Base-by-base conservation (phyloP, 2,888 invertebrate genomes). In the Volucella inflata region DNA sequence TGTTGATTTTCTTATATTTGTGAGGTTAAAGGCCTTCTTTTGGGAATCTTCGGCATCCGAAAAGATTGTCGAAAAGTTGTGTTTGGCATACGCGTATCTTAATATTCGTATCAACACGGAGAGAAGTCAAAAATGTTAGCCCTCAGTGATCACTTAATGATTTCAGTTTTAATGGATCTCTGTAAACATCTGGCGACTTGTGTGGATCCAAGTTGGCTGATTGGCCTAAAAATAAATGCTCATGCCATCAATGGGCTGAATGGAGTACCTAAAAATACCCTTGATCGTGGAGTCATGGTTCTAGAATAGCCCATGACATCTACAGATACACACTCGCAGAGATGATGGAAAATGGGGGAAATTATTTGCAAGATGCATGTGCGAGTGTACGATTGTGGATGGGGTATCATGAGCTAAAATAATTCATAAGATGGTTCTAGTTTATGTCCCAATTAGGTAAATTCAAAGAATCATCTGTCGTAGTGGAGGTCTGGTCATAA, bases 201-300 rank as follows among this genome's bases (percentile, higher is more conserved):
- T 11, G 12, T 51, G 50, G 50, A 51, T 62, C 3, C 48, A 16
- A 48, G n/a, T 9, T 16, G 30, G 30, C 30, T 30, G 30, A 30
- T 30, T 30, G 30, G 6, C 4, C 62, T 46, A 53, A 74, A 74
- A 64, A 74, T 64, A 64, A 55, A 53, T 44, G 14, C 30, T 30
- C 62, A 62, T 11, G 46, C 74, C 74, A 64, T 71, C 59, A 55
- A 74, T 74, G 74, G 74, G 46, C 57, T 36, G 75, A 50, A 71
- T 17, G 38, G 59, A 21, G 17, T 48, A 8, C 40, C 75, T 59
- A 67, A 59, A 75, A 75, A 67, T 67, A 75, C 17, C 17, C 17
- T 36, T n/a, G 8, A 12, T 40, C 55, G 59, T 75, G 75, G 65
- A 59, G 57, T 75, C 75, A 42, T 67, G 48, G 14, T 65, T 44